Evolutionary conservation across 1,140 invertebrate genomes (phyloP).

Genomic region (Vanessa tameamea): DNA sequence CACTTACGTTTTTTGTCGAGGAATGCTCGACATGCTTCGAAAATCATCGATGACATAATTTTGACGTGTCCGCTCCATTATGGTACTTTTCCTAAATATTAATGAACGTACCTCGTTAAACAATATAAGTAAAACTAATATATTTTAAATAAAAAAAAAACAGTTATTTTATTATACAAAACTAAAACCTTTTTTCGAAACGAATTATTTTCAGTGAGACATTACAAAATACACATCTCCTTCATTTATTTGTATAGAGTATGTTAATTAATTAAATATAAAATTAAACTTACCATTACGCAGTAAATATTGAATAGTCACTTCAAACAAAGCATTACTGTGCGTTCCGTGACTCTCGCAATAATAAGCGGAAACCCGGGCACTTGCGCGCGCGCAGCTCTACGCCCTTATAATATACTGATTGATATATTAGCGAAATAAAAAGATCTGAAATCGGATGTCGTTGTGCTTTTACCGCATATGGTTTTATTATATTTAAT

Average conservation of each 20-base stretch:
- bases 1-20: no score
- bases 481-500: not conserved
- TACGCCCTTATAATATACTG: constrained; percentile 5
- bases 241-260: not conserved
- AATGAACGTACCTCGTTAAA: no score
- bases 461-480: not conserved
- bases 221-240: no score
- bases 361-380: constrained; percentile 61
- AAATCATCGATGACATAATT: no score
- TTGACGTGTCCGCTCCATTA: no score
- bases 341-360: constrained; percentile 35
- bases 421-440: constrained; percentile 18
- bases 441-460: not conserved
- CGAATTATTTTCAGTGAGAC: no score
- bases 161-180: no score
- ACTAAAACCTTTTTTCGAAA: no score
- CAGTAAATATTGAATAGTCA: constrained; percentile 23
- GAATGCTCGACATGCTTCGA: no score
- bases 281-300: constrained; percentile 30
- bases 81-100: no score
- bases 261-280: not conserved
- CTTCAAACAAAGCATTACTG: constrained; percentile 55
- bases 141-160: no score
- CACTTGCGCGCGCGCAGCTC: constrained; percentile 18
- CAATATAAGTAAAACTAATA: no score